Conservation (phyloP, 30 jellyfish, hydroid and myxozoan species). For the Turritopsis rubra region DNA sequence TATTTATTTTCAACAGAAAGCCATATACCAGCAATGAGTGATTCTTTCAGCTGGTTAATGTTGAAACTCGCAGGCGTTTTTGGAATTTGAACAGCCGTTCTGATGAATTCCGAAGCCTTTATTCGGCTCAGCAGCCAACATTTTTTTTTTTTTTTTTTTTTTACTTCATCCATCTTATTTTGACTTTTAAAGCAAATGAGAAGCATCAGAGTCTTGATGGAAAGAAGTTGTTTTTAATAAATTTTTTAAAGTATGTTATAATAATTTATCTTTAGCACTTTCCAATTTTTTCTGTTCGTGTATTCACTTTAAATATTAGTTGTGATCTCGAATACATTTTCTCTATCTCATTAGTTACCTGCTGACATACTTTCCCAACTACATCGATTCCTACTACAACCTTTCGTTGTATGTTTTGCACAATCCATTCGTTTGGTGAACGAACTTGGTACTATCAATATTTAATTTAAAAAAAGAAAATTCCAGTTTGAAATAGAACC, state of each 20-base stretch:
- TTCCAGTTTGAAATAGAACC: too few relatives aligned
- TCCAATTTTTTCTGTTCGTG: background rate
- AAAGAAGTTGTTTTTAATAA: background rate
- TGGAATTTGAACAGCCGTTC: too few relatives aligned
- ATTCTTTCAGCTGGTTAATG: background rate
- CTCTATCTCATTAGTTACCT: too few relatives aligned
- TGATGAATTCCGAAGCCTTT: background rate
- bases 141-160: too few relatives aligned
- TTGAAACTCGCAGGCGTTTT: background rate
- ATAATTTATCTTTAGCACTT: background rate
- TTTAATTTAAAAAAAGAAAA: too few relatives aligned
- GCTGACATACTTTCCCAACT: too few relatives aligned
- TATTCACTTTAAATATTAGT: too few relatives aligned
- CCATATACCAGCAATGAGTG: too few relatives aligned
- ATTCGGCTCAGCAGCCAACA: background rate
- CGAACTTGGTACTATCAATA: too few relatives aligned
- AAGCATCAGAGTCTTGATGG: too few relatives aligned
- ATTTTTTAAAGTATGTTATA: background rate
- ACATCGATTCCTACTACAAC: background rate
- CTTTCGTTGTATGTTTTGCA: background rate
- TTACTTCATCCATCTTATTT: background rate
- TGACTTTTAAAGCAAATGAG: background rate
- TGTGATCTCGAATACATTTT: background rate
- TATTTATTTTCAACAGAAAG: too few relatives aligned
- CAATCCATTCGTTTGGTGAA: too few relatives aligned